phyloP scores from a whole-genome alignment of 2,888 invertebrate species.

The Synergus laeviventris region DNA sequence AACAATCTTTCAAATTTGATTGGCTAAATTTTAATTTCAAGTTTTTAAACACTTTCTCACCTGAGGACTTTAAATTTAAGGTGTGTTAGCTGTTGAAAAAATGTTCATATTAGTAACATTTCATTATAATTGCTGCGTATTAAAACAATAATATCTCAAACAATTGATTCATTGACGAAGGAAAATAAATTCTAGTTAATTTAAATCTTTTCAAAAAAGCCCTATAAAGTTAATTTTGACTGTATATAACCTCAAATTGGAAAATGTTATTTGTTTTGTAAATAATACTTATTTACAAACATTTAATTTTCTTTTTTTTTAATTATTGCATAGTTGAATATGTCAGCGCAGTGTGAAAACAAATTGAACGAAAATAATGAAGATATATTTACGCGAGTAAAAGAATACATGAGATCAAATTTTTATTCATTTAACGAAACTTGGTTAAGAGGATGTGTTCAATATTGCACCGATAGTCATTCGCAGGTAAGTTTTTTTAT shows the following conservation, averaged over 20 bases:
- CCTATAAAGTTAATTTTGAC: not conserved
- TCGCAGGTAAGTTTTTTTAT: constrained; percentile 12
- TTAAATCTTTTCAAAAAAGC: not conserved
- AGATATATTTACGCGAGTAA: constrained; percentile 18
- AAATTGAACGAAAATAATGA: constrained; percentile 20
- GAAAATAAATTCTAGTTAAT: not conserved
- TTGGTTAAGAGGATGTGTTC: constrained; percentile 29
- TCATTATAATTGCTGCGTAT: not conserved
- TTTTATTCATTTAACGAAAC: constrained; percentile 17
- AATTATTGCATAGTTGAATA: not conserved
- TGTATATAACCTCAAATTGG: not conserved
- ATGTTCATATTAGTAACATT: not conserved
- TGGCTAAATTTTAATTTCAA: too few species aligned
- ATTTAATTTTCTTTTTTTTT: not conserved
- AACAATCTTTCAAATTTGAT: not conserved
- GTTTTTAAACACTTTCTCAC: too few species aligned
- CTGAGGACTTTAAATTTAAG: not conserved
- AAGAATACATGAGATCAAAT: not conserved
- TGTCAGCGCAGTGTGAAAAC: not conserved
- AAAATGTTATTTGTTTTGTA: not conserved
- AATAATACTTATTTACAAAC: not conserved
- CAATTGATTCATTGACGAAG: not conserved
- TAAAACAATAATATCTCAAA: not conserved
- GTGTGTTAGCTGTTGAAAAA: not conserved
- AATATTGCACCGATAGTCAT: constrained; percentile 18